Conservation (phyloP, 2,797 vertebrate species). For the Danio kyathit region DNA sequence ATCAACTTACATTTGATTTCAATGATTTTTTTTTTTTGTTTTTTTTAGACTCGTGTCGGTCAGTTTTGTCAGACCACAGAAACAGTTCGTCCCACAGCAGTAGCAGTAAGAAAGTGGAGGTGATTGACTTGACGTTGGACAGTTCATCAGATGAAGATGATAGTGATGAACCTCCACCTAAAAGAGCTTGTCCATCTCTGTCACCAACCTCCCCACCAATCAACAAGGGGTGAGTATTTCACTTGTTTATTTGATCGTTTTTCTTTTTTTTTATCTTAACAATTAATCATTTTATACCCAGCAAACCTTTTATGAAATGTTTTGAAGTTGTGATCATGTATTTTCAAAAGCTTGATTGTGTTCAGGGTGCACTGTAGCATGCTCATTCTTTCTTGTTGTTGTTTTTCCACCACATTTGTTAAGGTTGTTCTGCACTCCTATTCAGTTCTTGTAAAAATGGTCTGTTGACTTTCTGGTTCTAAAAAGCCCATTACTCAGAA, state of each 20-base stretch:
- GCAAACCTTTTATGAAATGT: background rate
- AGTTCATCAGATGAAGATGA: constrained; percentile 97
- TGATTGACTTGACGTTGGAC: constrained; percentile 96
- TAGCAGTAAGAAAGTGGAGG: constrained; percentile 92
- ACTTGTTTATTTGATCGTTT: background rate
- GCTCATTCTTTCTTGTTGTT: too few relatives aligned
- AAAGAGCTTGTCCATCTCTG: constrained; percentile 91
- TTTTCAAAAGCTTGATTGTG: background rate
- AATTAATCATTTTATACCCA: constrained; percentile 3
- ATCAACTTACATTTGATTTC: background rate
- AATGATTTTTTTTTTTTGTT: background rate
- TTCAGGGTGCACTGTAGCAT: too few relatives aligned
- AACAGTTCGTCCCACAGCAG: constrained; percentile 80
- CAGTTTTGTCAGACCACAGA: constrained; percentile 85
- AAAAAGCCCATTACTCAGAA: too few relatives aligned
- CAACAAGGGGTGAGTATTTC: constrained; percentile 87
- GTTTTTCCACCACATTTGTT: too few relatives aligned
- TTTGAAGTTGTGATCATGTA: too few relatives aligned
- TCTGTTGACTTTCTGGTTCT: too few relatives aligned
- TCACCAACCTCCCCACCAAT: constrained; percentile 90
- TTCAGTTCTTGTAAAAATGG: too few relatives aligned
- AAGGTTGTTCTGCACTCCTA: too few relatives aligned
- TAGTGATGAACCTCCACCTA: constrained; percentile 91
- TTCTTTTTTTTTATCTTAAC: background rate
- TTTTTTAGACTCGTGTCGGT: constrained; percentile 83